Evolutionary conservation across 2,888 invertebrate species (phyloP).

Genomic region (Macrophya alboannulata): DNA sequence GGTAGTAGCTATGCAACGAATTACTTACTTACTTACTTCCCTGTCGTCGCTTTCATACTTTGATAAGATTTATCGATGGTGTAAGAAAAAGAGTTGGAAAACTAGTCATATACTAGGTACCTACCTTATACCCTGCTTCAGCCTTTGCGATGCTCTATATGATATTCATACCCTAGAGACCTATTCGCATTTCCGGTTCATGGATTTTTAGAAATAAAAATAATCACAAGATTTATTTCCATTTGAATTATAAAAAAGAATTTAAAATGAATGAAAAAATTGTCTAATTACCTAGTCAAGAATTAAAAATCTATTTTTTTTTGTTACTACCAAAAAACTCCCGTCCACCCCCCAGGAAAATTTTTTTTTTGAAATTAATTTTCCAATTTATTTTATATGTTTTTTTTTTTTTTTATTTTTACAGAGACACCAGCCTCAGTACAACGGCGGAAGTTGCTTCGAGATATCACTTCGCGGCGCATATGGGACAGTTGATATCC

Average conservation of each 20-base stretch:
- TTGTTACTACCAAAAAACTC: no score
- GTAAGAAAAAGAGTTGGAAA: constrained; percentile 6
- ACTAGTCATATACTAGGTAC: constrained; percentile 14
- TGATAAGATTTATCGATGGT: neutral
- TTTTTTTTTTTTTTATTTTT: neutral
- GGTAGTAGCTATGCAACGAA: constrained; percentile 34
- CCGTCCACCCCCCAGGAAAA: no score
- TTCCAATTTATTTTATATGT: neutral
- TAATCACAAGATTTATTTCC: neutral
- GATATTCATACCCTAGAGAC: neutral
- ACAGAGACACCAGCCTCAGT: constrained; percentile 84
- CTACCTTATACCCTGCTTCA: no score
- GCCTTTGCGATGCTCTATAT: no score
- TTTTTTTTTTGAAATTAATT: neutral
- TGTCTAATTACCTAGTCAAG: no score
- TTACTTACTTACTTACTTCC: constrained; percentile 20
- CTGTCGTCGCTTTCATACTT: constrained; percentile 27
- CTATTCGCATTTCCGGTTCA: constrained; percentile 16
- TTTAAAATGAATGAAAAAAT: no score
- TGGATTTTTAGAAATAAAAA: neutral
- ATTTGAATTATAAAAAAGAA: no score
- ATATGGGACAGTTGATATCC: constrained; percentile 86
- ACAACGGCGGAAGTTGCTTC: constrained; percentile 85
- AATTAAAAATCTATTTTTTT: no score
- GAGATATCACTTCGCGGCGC: constrained; percentile 86